Evolutionary conservation across 2,797 vertebrate genomes (phyloP), one percentile per base, ranked within the genome.

Genomic region (Pipistrellus nathusii): DNA sequence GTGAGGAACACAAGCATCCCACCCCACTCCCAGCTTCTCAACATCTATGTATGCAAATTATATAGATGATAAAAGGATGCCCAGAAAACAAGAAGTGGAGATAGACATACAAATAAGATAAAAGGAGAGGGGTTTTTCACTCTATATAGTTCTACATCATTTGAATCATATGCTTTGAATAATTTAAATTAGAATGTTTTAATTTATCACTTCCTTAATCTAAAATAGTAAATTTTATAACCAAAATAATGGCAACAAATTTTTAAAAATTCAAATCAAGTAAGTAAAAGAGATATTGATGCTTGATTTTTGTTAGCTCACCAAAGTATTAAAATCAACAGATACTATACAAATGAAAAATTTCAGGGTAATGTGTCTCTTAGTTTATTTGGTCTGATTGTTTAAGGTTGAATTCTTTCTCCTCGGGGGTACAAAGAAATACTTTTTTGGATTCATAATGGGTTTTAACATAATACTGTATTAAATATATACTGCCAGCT

Each of bases 231-330:
- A 59, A 76, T 8, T 85, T 15, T 41, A 6, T 76, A 77, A 59
- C 53, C 62, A 57, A 78, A 91, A 88, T n/a, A 91, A 88, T n/a
- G 11, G 30, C 15, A 66, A 72, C 38, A 12, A 66, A 38, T 13
- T 86, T 48, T 86, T 85, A 8, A 6, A 89, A 93, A 64, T 90
- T 71, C 30, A 75, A 90, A 75, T 90, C 32, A 73, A 72, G 51
- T 73, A 72, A 57, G 9, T 77, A 78, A 84, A 92, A 78, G 25
- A 59, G 13, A 48, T 11, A 86, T n/a, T 51, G n/a, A 25, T 69
- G 21, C 57, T 30, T 68, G 41, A 44, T 55, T 78, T 78, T 80
- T 88, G 25, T 55, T 21, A 53, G 18, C 12, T 85, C 57, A 75
- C 48, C 55, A 32, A 66, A 2, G 18, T 44, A 59, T 66, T 72